A percentile compares a stretch with the other conserved stretches of the same genome.
Evolutionary conservation across 2,888 invertebrate species (phyloP).

Genomic region (Nephrotoma appendiculata): DNA sequence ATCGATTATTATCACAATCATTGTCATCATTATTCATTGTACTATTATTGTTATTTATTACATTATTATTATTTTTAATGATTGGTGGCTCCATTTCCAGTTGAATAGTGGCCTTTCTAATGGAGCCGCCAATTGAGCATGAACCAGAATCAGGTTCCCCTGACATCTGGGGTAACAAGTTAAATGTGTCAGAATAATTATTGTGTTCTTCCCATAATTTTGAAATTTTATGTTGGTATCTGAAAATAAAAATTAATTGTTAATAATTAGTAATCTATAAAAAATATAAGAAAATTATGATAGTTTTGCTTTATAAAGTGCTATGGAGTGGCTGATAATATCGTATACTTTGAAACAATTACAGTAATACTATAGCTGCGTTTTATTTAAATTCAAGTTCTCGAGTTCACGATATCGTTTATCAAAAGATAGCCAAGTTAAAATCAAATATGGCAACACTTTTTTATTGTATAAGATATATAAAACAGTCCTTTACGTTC

Average conservation of each 20-base stretch:
- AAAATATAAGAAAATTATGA: no score
- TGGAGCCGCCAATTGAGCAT: not conserved
- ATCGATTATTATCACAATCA: slow-evolving; percentile 13
- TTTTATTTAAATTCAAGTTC: no score
- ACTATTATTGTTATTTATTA: not conserved
- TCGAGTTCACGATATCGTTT: no score
- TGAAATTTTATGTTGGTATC: not conserved
- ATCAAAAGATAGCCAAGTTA: no score
- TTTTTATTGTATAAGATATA: no score
- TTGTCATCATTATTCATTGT: slow-evolving; percentile 9
- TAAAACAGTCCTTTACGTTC: no score
- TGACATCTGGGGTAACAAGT: not conserved
- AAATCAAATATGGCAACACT: no score
- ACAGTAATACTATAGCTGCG: no score
- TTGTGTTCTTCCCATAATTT: not conserved
- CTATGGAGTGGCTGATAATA: no score
- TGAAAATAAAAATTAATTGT: not conserved
- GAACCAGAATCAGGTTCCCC: slow-evolving; percentile 6
- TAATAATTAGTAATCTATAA: not conserved
- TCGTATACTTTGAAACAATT: no score
- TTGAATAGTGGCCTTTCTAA: not conserved
- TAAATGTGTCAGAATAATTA: not conserved
- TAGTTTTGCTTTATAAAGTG: no score
- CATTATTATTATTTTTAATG: slow-evolving; percentile 6
- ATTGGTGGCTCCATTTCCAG: slow-evolving; percentile 21